Evolutionary conservation across 2,113 vertebrate genomes (phyloP), one percentile per base, ranked within the genome.

Genomic region (Tragelaphus strepsiceros): DNA sequence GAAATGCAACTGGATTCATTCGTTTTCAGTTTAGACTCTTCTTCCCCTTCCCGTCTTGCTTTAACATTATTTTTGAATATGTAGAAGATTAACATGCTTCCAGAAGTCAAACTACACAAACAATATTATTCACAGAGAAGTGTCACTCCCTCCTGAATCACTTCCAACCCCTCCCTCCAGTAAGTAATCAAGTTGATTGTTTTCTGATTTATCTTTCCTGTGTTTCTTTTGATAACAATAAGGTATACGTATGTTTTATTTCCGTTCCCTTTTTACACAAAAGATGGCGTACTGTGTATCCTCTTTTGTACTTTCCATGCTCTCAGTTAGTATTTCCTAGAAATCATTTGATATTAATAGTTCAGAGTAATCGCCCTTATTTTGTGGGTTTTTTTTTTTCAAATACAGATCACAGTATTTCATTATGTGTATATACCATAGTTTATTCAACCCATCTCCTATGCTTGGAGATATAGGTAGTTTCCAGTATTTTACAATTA

Each of bases 401-500:
- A 88, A 30, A 77, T 16, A 67, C 5, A 90, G 17, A 15, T 67
- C 84, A 87, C 46, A 86, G 21, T 59, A 86, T 14, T 71, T 49
- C 16, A 62, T 30, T 71, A 53, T 61, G 54, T 61, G 51, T 87
- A 49, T 19, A 35, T 14, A 61, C 28, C 39, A 43, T 46, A 35
- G 49, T 94, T 53, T 82, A 96, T 67, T 88, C 61, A 89, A 88
- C 4, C 58, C 26, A 35, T 84, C 3, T 16, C 30, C 43, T 91
- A 13, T 74, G 8, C 84, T 46, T 81, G 59, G 90, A n/a, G 11
- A 81, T n/a, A 64, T 61, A 32, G 58, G n/a, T 51, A 46, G 22
- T 86, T 96, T 92, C 78, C 59, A 83, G 9, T 81, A 88, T 86
- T 86, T 97, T 82, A 90, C 16, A 67, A 78, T n/a, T 53, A 92